Evolutionary conservation across 2,797 vertebrate genomes (phyloP), one percentile per base, ranked within the genome.

Genomic region (Streptopelia turtur): DNA sequence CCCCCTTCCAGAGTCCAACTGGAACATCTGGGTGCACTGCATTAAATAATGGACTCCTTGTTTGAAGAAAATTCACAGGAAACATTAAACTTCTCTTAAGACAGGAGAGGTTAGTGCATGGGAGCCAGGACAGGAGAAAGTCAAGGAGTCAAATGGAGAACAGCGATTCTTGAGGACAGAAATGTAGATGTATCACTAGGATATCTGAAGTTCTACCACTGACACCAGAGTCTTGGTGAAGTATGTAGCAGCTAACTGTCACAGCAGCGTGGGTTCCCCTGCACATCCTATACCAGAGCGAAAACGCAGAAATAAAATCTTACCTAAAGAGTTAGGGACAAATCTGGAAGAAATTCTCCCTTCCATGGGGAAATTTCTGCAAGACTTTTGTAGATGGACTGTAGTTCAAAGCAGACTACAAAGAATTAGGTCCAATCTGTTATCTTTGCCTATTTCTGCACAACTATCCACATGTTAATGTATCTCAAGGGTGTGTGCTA

Each of bases 41-140:
- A 88, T 89, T 89, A 93, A 95, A 94, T 74, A 96, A 93, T 18
- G 53, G 49, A 68, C 28, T 76, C 77, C 52, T 79, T 95, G 87
- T 95, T 69, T 74, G 86, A 90, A 91, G 79, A 91, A 92, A 91
- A 87, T 64, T 70, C 63, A 90, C 49, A 79, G 91, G 83, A 84
- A 95, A 89, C 16, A 41, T 70, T 82, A 70, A 65, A 66, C 7
- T 90, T 90, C 74, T 91, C 74, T 82, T 57, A 65, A 76, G 50
- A 75, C 71, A 56, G 70, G 43, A 93, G 27, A 85, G 35, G 59
- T 82, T 71, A 84, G 39, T 49, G 35, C 47, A 92, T 37, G 25
- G 55, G 12, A 95, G 43, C 14, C 66, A 66, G 37, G 59, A 89
- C 25, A 33, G 41, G 13, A 92, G 64, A 71, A 92, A 80, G n/a